Conservation (phyloP, 2,797 vertebrate genomes). For the Prionace glauca region DNA sequence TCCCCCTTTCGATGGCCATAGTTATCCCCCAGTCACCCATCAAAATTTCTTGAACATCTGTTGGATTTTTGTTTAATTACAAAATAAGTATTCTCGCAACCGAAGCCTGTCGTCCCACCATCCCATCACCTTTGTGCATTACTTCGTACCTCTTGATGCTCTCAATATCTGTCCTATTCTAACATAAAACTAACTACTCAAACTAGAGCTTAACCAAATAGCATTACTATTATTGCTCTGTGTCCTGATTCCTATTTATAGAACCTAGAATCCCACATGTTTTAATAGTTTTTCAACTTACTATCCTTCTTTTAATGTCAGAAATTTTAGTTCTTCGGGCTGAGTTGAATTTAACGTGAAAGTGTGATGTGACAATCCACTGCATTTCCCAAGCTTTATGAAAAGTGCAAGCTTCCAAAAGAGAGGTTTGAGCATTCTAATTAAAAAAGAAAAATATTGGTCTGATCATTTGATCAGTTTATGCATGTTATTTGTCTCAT, state of each 20-base stretch:
- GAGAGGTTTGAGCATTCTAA: not conserved
- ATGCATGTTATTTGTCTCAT: not conserved
- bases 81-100: not conserved
- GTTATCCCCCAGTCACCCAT: not conserved
- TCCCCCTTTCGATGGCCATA: not conserved
- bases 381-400: not conserved
- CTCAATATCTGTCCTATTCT: not conserved
- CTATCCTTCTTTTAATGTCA: not conserved
- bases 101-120: not conserved
- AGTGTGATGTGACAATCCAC: not conserved
- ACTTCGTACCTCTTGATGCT: not conserved
- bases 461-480: not conserved
- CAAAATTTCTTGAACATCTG: not conserved
- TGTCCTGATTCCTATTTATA: not conserved
- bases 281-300: not conserved
- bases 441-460: not conserved
- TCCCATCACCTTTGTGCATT: not conserved
- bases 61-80: not conserved
- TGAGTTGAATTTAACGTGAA: not conserved
- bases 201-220: not conserved
- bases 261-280: not conserved
- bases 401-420: not conserved
- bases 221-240: not conserved
- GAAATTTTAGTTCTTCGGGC: not conserved
- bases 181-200: not conserved